These are phyloP conservation scores for Myotis myotis DNA, from an alignment of 2,797 vertebrate species.

Conservation along the genomic window DNA sequence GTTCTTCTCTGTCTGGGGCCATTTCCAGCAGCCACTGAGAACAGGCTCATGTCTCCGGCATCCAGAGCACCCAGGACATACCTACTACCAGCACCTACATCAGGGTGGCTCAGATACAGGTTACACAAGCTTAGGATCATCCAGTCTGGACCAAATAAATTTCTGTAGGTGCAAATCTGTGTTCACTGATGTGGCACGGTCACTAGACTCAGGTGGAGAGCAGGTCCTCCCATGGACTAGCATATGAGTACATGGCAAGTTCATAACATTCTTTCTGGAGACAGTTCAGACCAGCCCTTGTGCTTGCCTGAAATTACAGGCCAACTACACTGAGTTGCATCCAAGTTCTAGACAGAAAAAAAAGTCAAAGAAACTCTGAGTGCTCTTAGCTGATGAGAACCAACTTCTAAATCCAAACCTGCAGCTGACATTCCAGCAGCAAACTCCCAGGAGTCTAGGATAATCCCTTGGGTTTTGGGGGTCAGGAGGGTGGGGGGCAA, in stretches of 20 bases:
- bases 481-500: background rate
- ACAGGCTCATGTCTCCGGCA: background rate
- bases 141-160: background rate
- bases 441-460: background rate
- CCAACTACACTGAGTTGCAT: background rate
- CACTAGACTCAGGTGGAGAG: background rate
- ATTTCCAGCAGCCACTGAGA: background rate
- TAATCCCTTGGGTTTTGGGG: background rate
- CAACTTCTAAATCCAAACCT: conserved; percentile 3
- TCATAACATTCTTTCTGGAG: background rate
- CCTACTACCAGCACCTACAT: too few relatives aligned
- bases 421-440: background rate
- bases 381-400: background rate
- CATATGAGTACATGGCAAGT: background rate
- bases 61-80: too few relatives aligned
- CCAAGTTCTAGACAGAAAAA: background rate
- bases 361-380: background rate
- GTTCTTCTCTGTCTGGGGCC: background rate
- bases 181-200: rapidly evolving
- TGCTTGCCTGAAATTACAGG: background rate
- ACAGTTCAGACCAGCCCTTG: background rate
- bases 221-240: background rate
- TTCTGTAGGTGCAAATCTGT: background rate
- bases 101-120: background rate
- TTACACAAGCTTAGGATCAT: background rate